Evolutionary conservation across 2,888 invertebrate genomes (phyloP), one percentile per base, ranked within the genome.

Genomic region (Melinaea marsaeus): DNA sequence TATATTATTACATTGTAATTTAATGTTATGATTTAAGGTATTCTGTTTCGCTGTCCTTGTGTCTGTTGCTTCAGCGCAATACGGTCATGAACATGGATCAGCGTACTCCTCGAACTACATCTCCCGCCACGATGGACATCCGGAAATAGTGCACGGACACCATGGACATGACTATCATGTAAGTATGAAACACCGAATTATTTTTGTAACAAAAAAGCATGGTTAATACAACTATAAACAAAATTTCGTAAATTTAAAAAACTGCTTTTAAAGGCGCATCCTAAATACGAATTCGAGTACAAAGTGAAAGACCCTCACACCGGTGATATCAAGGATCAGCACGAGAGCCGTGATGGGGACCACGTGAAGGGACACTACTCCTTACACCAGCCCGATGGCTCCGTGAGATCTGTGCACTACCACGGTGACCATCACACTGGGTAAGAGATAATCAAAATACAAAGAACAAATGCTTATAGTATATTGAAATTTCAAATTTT

Each of bases 351-450:
- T 58, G 89, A 90, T 62, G 89, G 90, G 3, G 88, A 88, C 70
- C 77, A 79, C 33, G 89, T 89, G 35, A 77, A 78, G 72, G 80
- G 79, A 35, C 73, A 71, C 71, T 81, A 80, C 72, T 73, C 86
- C 33, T 81, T 92, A 63, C 89, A 91, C 69, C 87, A 92, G 74
- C 90, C 92, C 34, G 91, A 90, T 63, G 92, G 92, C 63, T 88
- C 90, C 71, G 77, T 88, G 71, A 84, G 92, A 69, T 86, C 87
- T 54, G 92, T 92, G 13, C 86, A 91, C 76, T 92, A 92, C 75
- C 86, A 84, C 68, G 91, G 72, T 32, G 72, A 72, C 56, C 71
- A 72, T 42, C 69, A 72, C n/a, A 71, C 69, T 35, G 72, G 72
- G 72, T 72, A 66, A 70, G 46, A 35, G 3, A 61, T 4, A 54